phyloP scores from a whole-genome alignment of 2,113 vertebrate genomes.

The human (Homo sapiens) region DNA sequence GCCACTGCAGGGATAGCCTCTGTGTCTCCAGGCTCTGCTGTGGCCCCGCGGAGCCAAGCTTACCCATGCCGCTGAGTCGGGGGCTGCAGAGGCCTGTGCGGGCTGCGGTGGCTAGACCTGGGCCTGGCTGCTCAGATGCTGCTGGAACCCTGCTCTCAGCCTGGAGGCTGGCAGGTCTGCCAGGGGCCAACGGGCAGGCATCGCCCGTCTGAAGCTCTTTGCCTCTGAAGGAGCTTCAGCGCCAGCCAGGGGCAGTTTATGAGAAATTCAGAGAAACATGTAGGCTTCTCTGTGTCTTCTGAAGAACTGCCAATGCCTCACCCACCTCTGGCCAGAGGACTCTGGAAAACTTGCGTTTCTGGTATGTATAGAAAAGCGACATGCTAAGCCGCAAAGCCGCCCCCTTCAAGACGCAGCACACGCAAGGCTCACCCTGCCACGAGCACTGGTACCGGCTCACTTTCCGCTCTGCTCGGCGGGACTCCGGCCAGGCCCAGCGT shows the following conservation, averaged over 20 bases:
- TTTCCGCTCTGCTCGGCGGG: rapidly evolving
- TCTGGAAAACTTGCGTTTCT: background rate
- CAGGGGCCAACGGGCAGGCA: rapidly evolving
- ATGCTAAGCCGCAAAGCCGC: too few relatives aligned
- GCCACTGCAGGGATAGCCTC: background rate
- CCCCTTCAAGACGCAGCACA: background rate
- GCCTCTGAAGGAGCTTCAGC: background rate
- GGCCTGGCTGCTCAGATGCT: background rate
- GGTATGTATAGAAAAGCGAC: background rate
- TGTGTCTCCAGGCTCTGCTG: background rate
- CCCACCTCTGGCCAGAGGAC: background rate
- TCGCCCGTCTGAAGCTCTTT: background rate
- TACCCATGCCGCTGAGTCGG: background rate
- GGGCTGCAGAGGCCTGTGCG: background rate
- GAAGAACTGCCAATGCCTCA: too few relatives aligned
- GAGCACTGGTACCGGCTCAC: background rate
- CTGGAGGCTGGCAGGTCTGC: background rate
- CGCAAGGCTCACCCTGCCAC: background rate
- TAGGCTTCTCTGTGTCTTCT: background rate
- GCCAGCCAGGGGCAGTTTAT: too few relatives aligned
- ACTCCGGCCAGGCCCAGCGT: background rate
- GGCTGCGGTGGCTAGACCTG: background rate
- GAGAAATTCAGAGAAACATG: background rate
- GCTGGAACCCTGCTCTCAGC: background rate
- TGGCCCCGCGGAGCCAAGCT: too few relatives aligned